phyloP scores from a whole-genome alignment of 2,888 invertebrate species.

The Limenitis camilla region DNA sequence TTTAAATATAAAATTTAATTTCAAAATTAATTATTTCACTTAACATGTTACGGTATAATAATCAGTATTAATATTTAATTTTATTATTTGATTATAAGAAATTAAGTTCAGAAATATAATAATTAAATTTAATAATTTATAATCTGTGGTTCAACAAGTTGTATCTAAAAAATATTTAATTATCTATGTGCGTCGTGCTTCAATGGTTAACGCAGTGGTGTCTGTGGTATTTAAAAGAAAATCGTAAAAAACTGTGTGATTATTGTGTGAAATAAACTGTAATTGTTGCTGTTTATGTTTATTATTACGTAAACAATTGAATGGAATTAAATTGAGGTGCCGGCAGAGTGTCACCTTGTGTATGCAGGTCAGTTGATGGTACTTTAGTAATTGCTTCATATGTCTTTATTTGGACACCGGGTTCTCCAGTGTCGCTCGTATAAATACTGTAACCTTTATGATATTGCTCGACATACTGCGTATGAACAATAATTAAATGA shows the following conservation, averaged over 20 bases:
- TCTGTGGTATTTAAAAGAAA: conserved; percentile 53
- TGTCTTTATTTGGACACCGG: conserved; percentile 65
- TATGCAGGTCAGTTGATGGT: conserved; percentile 57
- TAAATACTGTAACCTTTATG: no score
- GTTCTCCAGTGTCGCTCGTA: conserved; percentile 40
- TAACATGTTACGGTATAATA: no score
- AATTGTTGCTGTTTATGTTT: conserved; percentile 45
- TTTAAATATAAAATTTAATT: no score
- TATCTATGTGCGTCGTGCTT: conserved; percentile 32
- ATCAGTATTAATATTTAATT: no score
- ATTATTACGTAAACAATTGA: conserved; percentile 46
- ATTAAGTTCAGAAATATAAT: neutral
- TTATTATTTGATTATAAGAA: no score
- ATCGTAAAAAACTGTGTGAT: conserved; percentile 53
- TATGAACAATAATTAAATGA: no score
- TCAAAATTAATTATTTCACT: no score
- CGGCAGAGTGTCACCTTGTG: conserved; percentile 34
- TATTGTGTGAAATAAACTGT: conserved; percentile 60
- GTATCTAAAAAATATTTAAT: conserved; percentile 14
- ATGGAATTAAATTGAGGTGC: conserved; percentile 41
- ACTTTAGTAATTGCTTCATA: conserved; percentile 43
- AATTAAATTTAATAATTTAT: neutral
- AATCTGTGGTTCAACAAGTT: conserved; percentile 8
- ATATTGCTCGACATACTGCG: no score
- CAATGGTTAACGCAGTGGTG: conserved; percentile 33